Evolutionary conservation across 2,888 invertebrate species (phyloP), one percentile per base, ranked within the genome.

Genomic region (Morpho achilles): DNA sequence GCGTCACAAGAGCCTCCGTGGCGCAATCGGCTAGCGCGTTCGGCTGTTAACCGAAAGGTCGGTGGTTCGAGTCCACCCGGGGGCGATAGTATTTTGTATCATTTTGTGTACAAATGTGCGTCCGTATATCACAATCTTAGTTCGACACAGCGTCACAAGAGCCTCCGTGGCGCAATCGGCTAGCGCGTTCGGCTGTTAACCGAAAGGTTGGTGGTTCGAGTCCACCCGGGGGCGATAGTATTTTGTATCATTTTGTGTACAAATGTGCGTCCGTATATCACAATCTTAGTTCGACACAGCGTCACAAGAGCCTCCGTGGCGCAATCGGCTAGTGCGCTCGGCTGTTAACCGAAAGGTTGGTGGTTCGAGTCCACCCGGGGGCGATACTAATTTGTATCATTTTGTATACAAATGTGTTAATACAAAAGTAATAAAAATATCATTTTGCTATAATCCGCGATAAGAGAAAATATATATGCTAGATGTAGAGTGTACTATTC

Each of bases 1-100:
- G 32, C 32, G 5, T 32, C 32, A n/a, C 43, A 43, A 9, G 2
- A 43, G 56, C 50, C 56, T 50, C 56, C 56, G 56, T 56, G 56
- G 50, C 56, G 56, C 50, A 56, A 56, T 56, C 45, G 43, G 43
- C n/a, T 1, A 45, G 52, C 96, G 96, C 96, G 97, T 96, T 97
- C 96, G 97, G 96, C 97, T 97, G 97, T 97, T 97, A 97, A 97
- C 96, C 97, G 96, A 97, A 96, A 97, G 97, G 97, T 96, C 96
- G 96, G 96, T 96, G 96, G 97, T 97, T 97, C 97, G 94, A 97
- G 95, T 94, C 50, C 50, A 50, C 50, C 50, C 50, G 47, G 47
- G 47, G 47, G 47, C 47, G 47, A 48, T 7, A 3, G n/a, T 7
- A n/a, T 43, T 43, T 23, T 46, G 48, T 42, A 23, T n/a, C 22